These are phyloP conservation scores for Eubasilissa splendida DNA, from an alignment of 2,888 invertebrate genomes.

Conservation along the genomic window DNA sequence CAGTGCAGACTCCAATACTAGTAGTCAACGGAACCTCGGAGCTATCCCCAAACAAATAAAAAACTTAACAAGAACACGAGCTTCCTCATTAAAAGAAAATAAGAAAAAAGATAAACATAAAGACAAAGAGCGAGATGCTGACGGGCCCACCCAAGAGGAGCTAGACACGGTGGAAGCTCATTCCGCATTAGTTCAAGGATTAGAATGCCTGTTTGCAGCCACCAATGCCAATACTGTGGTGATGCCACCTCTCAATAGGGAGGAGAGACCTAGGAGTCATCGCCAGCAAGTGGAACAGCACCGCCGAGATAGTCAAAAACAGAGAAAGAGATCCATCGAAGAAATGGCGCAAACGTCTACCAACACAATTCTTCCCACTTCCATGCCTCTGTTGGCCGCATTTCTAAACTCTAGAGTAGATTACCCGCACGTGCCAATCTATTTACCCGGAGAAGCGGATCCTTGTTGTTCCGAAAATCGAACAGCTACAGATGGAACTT, in stretches of 20 bases:
- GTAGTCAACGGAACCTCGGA: slow-evolving; percentile 77
- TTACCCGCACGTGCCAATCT: slow-evolving; percentile 67
- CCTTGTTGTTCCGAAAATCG: slow-evolving; percentile 62
- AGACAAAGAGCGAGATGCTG: slow-evolving; percentile 67
- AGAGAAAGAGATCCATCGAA: slow-evolving; percentile 72
- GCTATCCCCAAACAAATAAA: slow-evolving; percentile 81
- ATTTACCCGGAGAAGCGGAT: slow-evolving; percentile 65
- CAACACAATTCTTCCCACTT: slow-evolving; percentile 77
- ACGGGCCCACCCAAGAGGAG: slow-evolving; percentile 64
- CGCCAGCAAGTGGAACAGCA: slow-evolving; percentile 66
- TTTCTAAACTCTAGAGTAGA: slow-evolving; percentile 77
- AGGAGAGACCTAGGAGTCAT: slow-evolving; percentile 67
- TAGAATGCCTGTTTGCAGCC: slow-evolving; percentile 71
- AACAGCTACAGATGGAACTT: slow-evolving; percentile 64
- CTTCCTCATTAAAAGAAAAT: slow-evolving; percentile 75
- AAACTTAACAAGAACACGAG: slow-evolving; percentile 72
- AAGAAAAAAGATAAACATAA: slow-evolving; percentile 68
- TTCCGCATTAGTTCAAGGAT: slow-evolving; percentile 73
- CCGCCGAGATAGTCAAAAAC: slow-evolving; percentile 62
- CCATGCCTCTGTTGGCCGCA: slow-evolving; percentile 76
- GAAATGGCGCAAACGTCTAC: slow-evolving; percentile 78
- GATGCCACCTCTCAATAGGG: slow-evolving; percentile 66
- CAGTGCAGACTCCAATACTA: slow-evolving; percentile 63
- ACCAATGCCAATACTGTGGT: slow-evolving; percentile 71
- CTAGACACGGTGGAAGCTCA: slow-evolving; percentile 72